These are phyloP conservation scores for Marmota flaviventris DNA, from an alignment of 2,113 vertebrate species.

Conservation along the genomic window DNA sequence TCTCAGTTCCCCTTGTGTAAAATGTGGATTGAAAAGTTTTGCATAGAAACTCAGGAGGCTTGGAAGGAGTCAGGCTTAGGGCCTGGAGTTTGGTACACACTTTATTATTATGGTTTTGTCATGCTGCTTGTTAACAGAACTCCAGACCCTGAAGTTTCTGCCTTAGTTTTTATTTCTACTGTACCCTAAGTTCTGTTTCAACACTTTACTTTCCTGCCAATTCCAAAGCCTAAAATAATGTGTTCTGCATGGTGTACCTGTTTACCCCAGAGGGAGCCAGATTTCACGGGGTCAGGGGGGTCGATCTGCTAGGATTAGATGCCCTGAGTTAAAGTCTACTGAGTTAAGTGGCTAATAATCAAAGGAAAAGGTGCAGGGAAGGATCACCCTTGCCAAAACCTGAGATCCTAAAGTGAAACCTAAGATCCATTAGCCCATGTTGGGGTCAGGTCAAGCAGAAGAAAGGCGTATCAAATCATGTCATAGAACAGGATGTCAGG, in stretches of 20 bases:
- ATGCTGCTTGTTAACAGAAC: not conserved
- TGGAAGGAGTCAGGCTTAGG: not conserved
- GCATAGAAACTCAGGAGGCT: not conserved
- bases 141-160: not conserved
- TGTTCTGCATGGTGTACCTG: not conserved
- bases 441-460: not conserved
- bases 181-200: not conserved
- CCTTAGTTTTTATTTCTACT: not conserved
- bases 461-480: not conserved
- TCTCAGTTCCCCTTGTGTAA: not conserved
- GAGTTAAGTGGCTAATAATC: not conserved
- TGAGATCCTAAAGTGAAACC: not conserved
- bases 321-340: not conserved
- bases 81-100: not conserved
- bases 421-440: not conserved
- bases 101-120: not conserved
- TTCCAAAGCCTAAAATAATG: not conserved
- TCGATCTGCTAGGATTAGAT: not conserved
- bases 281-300: not conserved
- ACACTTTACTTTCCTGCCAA: not conserved
- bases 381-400: not conserved
- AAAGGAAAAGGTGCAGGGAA: not conserved
- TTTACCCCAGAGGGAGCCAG: not conserved
- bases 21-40: not conserved
- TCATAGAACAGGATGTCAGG: not conserved